Evolutionary conservation across 2,113 vertebrate species (phyloP).

Genomic region (Aythya baeri): DNA sequence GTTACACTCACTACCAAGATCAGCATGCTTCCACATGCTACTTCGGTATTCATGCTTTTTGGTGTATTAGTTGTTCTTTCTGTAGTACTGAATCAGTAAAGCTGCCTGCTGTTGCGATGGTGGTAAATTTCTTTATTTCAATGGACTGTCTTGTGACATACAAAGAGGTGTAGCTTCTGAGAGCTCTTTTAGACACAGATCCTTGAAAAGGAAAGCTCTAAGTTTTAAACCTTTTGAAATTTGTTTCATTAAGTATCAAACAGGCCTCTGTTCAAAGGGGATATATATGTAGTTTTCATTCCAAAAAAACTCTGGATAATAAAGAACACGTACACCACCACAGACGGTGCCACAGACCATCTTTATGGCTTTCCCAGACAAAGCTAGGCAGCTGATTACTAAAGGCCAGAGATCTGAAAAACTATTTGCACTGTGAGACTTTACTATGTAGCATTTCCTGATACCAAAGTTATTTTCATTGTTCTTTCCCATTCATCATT

Average conservation of each 20-base stretch:
- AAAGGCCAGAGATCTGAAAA: neutral
- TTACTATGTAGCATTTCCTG: neutral
- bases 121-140: neutral
- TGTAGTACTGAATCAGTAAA: neutral
- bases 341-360: neutral
- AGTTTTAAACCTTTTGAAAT: neutral
- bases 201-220: neutral
- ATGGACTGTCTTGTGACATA: neutral
- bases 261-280: neutral
- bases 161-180: neutral
- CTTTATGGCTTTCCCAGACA: neutral
- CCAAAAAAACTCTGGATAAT: neutral
- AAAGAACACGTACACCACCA: neutral
- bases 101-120: no score
- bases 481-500: neutral
- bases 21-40: neutral
- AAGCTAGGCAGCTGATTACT: neutral
- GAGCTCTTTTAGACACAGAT: neutral
- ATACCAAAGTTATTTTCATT: neutral
- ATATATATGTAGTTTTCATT: neutral
- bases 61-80: neutral
- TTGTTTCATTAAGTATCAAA: neutral
- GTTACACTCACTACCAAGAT: neutral
- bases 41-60: neutral
- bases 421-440: neutral